phyloP scores from a whole-genome alignment of 1,140 invertebrate species.

The Plodia interpunctella region DNA sequence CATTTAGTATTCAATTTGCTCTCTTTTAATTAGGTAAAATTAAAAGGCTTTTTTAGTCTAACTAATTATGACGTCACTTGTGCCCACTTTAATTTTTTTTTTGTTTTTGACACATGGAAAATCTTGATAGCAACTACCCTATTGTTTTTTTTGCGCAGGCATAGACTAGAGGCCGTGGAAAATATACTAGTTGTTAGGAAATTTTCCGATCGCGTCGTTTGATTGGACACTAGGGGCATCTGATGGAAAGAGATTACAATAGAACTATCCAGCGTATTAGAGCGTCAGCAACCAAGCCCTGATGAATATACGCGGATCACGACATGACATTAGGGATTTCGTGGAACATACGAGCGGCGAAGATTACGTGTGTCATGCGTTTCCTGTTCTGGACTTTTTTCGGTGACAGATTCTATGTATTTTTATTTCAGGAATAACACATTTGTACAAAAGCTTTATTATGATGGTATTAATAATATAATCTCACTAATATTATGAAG shows the following conservation, averaged over 20 bases:
- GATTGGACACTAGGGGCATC: neutral
- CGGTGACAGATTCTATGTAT: neutral
- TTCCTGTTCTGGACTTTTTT: neutral
- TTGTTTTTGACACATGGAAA: too few relatives aligned
- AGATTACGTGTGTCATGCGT: neutral
- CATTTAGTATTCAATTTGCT: too few relatives aligned
- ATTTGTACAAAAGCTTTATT: too few relatives aligned
- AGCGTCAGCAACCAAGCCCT: neutral
- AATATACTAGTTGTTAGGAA: neutral
- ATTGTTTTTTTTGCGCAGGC: too few relatives aligned
- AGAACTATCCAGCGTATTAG: neutral
- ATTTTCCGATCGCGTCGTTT: neutral
- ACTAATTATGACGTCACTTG: too few relatives aligned
- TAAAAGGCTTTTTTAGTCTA: too few relatives aligned
- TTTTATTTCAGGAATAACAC: neutral
- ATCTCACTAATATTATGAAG: too few relatives aligned
- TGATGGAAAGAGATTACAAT: neutral
- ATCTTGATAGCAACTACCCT: too few relatives aligned
- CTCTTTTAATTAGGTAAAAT: too few relatives aligned
- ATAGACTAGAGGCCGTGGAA: too few relatives aligned
- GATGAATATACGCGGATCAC: constrained; percentile 4
- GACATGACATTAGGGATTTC: constrained; percentile 4
- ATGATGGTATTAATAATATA: too few relatives aligned
- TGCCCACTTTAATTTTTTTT: too few relatives aligned
- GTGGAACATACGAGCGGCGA: neutral